Base-by-base conservation (phyloP, 2,113 vertebrate species). In the Neogobius melanostomus region DNA sequence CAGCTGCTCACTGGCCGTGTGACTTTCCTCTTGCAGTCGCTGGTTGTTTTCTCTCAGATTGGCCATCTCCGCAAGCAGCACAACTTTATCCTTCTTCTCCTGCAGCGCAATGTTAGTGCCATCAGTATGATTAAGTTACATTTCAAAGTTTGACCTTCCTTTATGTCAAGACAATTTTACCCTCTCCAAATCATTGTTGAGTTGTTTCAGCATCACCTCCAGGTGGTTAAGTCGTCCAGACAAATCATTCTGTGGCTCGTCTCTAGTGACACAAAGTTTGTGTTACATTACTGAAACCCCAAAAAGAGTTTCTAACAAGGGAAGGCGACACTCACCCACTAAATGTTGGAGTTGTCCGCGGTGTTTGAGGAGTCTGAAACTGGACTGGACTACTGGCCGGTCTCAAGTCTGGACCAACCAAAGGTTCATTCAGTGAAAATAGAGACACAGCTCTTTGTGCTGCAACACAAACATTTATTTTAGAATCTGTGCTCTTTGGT, bases 11-110 rank as follows among this genome's bases (percentile, higher is more conserved):
- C 93, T 95, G 84, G 96, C 94, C 0, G 94, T 92, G 28, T 85
- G 86, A 0, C 96, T 96, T 70, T 98, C 96, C 84, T 93, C 94
- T 87, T 98, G 96, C 53, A 98, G 78, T 0, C 95, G 94, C 87
- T 97, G 96, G 87, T 98, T 98, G 86, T 97, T 97, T 69, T 96
- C 85, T 8, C 95, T 84, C 68, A 98, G 92, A 72, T 91, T 93
- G 66, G 95, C 95, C 86, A 98, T 96, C 85, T 98, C 96, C 0
- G 94, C 94, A 43, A 97, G 91, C 45, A 98, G 90, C 1, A 93
- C 92, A 1, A 94, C 94, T 88, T 98, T 98, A 84, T 97, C 96
- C 85, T 96, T 83, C 86, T 98, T 98, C 89, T 98, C 96, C 96
- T 98, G 89, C 0, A n/a, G 49, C 16, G 0, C 3, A 61, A 61